Percentiles rank a stretch among this genome's conserved stretches.
These are phyloP conservation scores for Drosophila subobscura DNA, from an alignment of 1,140 invertebrate genomes.

Conservation along the genomic window DNA sequence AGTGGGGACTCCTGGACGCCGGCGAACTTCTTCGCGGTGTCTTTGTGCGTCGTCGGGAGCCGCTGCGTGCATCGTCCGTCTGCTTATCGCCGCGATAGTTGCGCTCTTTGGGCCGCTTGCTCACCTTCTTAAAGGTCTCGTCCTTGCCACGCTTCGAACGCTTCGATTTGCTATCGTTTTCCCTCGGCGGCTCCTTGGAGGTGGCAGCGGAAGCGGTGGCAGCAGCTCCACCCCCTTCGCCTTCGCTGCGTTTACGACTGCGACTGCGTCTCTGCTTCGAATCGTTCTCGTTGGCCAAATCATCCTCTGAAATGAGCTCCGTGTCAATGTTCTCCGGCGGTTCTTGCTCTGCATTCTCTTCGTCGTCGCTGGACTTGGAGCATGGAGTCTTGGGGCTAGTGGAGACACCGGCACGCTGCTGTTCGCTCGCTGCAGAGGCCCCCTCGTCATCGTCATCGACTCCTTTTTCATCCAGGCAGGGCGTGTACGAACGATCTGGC, in stretches of 20 bases:
- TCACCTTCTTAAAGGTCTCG: slow-evolving; percentile 91
- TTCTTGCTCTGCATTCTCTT: slow-evolving; percentile 13
- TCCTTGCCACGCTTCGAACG: slow-evolving; percentile 71
- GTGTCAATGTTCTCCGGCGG: slow-evolving; percentile 87
- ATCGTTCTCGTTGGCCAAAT: slow-evolving; percentile 84
- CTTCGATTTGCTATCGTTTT: slow-evolving; percentile 39
- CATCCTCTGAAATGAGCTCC: slow-evolving; percentile 89
- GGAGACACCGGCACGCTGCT: slow-evolving; percentile 2
- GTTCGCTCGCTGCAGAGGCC: background rate
- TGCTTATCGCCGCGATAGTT: slow-evolving; percentile 90
- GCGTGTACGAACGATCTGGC: slow-evolving; percentile 87
- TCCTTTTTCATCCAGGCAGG: slow-evolving; percentile 87
- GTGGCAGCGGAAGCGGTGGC: background rate
- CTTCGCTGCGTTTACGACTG: slow-evolving; percentile 34
- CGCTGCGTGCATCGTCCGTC: slow-evolving; percentile 38
- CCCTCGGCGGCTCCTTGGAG: background rate
- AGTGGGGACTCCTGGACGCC: slow-evolving; percentile 7
- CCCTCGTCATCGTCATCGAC: slow-evolving; percentile 63
- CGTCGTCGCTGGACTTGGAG: slow-evolving; percentile 13
- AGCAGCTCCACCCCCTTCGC: slow-evolving; percentile 19
- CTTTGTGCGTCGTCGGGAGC: slow-evolving; percentile 18
- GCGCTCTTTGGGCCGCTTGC: slow-evolving; percentile 90
- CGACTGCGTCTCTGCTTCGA: slow-evolving; percentile 56
- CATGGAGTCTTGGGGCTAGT: slow-evolving; percentile 14
- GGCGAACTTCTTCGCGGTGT: no score